Evolutionary conservation across 2,113 vertebrate genomes (phyloP).

Genomic region (Macquaria australasica): DNA sequence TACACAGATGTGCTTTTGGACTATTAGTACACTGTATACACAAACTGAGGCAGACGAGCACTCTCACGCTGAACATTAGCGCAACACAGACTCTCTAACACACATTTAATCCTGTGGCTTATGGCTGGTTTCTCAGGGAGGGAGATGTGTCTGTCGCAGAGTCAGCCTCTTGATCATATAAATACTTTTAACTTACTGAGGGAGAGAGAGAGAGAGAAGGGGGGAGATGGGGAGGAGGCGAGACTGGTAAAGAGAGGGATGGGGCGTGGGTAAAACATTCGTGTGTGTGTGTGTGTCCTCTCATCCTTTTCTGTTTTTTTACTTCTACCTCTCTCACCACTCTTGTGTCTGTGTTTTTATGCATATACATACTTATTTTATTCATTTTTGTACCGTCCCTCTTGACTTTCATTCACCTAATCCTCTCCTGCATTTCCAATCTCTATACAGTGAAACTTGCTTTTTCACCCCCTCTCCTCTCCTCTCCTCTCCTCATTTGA

Average conservation of each 20-base stretch:
- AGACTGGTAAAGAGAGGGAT: not conserved
- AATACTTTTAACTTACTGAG: slow-evolving; percentile 60
- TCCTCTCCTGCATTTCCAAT: slow-evolving; percentile 19
- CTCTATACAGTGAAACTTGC: not conserved
- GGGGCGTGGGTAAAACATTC: not conserved
- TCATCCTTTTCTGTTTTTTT: not conserved
- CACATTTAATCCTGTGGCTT: slow-evolving; percentile 75
- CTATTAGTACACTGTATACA: slow-evolving; percentile 41
- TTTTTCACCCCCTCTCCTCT: not conserved
- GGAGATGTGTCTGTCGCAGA: slow-evolving; percentile 68
- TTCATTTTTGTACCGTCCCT: slow-evolving; percentile 16
- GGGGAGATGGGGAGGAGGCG: not conserved
- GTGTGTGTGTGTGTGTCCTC: not conserved
- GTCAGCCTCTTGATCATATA: slow-evolving; percentile 74
- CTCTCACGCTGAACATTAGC: slow-evolving; percentile 53
- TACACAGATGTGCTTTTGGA: slow-evolving; percentile 23
- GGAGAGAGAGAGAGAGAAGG: not conserved
- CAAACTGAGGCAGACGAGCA: slow-evolving; percentile 31
- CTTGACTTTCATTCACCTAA: slow-evolving; percentile 37
- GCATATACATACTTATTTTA: not conserved
- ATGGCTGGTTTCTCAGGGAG: slow-evolving; percentile 66
- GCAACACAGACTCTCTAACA: slow-evolving; percentile 62
- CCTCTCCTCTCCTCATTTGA: not conserved
- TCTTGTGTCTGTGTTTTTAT: not conserved
- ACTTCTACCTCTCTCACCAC: not conserved